These are phyloP conservation scores for Chlorocebus sabaeus DNA, from an alignment of 2,113 vertebrate species.

Conservation along the genomic window DNA sequence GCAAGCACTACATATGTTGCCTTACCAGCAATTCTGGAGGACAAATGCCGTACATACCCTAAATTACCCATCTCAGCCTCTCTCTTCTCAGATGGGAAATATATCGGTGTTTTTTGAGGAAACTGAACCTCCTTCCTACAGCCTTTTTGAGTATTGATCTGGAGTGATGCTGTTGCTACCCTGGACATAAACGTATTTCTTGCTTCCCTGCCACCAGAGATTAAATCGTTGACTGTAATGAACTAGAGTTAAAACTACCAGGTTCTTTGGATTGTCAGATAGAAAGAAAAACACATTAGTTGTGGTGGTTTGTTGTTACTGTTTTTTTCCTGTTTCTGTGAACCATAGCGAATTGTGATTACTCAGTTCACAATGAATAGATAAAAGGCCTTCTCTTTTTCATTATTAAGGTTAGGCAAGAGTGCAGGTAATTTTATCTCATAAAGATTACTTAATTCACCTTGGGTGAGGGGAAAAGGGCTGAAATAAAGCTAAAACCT, in stretches of 20 bases:
- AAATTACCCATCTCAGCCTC: too few species aligned
- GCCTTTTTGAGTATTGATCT: background rate
- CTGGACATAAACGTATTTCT: constrained; percentile 21
- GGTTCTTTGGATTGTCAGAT: constrained; percentile 26
- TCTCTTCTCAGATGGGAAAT: background rate
- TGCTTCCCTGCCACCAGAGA: constrained; percentile 33
- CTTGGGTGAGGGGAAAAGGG: background rate
- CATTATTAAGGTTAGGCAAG: constrained; percentile 35
- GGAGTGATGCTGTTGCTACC: background rate
- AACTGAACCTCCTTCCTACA: background rate
- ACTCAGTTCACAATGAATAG: constrained; percentile 31
- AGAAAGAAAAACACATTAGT: constrained; percentile 55
- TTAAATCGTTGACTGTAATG: constrained; percentile 48
- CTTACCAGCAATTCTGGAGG: background rate
- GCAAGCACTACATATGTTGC: background rate
- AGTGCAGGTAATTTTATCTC: constrained; percentile 33
- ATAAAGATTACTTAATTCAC: constrained; percentile 37
- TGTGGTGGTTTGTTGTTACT: constrained; percentile 15
- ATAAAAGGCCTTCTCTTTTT: constrained; percentile 39
- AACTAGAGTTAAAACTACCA: constrained; percentile 37
- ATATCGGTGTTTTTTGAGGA: background rate
- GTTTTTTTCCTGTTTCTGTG: constrained; percentile 39
- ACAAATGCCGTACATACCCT: fast-evolving
- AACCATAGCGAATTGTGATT: constrained; percentile 46
- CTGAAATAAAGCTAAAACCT: constrained; percentile 25